These are phyloP conservation scores for Galeruca laticollis DNA, from an alignment of 2,888 invertebrate species.

Conservation along the genomic window DNA sequence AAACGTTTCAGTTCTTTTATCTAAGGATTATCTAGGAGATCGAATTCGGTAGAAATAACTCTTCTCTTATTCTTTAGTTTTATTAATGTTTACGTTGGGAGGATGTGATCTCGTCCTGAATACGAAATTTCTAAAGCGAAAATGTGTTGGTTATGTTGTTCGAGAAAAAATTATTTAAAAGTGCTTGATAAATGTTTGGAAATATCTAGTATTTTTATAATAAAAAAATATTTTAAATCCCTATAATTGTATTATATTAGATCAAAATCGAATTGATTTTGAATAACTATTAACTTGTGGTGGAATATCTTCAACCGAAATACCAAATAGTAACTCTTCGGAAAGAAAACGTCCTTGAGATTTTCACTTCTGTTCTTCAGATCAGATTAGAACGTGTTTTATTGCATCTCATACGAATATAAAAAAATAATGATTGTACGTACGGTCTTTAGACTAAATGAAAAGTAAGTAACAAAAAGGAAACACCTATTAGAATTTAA, in stretches of 20 bases:
- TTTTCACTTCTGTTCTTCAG: background rate
- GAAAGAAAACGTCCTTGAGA: slow-evolving; percentile 2
- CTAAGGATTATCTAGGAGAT: background rate
- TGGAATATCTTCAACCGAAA: background rate
- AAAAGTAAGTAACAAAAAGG: background rate
- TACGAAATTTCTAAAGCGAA: background rate
- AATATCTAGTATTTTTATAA: background rate
- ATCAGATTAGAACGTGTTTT: background rate
- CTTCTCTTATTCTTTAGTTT: background rate
- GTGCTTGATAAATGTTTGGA: background rate
- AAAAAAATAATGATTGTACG: background rate
- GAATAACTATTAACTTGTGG: no score
- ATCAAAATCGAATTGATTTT: no score
- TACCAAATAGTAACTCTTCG: background rate
- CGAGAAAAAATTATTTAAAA: background rate
- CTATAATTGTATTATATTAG: no score
- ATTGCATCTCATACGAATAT: background rate
- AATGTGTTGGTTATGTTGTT: background rate
- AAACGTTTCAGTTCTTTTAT: background rate
- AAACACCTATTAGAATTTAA: background rate
- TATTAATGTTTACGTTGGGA: background rate
- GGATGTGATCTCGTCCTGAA: background rate
- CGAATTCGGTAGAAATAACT: background rate
- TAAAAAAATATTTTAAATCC: no score
- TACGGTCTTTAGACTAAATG: background rate